Evolutionary conservation across 1,140 invertebrate species (phyloP).

Genomic region (Drosophila sproati): DNA sequence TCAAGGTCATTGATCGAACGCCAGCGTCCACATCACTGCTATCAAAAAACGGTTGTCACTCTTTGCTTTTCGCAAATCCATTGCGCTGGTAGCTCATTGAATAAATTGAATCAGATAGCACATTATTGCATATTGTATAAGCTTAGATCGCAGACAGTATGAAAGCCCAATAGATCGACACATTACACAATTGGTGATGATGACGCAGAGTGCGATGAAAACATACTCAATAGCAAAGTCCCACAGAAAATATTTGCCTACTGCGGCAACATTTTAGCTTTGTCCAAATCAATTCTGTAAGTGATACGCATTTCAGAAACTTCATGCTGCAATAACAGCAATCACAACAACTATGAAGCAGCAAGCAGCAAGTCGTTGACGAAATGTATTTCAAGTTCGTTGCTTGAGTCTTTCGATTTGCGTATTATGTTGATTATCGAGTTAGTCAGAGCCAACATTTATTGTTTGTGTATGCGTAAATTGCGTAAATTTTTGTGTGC

Average conservation of each 20-base stretch:
- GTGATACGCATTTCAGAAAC: conserved; percentile 57
- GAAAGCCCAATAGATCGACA: background rate
- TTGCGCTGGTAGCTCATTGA: conserved; percentile 55
- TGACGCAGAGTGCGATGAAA: conserved; percentile 33
- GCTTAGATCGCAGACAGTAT: conserved; percentile 4
- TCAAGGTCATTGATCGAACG: conserved; percentile 78
- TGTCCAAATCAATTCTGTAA: conserved; percentile 62
- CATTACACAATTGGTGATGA: conserved; percentile 55
- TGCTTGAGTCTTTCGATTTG: conserved; percentile 79
- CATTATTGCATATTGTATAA: conserved; percentile 72
- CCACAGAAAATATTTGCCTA: conserved; percentile 68
- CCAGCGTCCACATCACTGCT: conserved; percentile 23
- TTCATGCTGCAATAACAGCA: conserved; percentile 53
- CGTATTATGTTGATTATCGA: conserved; percentile 55
- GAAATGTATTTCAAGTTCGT: conserved; percentile 80
- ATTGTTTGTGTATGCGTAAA: conserved; percentile 34
- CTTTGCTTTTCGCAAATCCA: conserved; percentile 66
- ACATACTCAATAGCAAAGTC: conserved; percentile 53
- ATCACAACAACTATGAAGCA: conserved; percentile 14
- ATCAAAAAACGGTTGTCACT: conserved; percentile 41
- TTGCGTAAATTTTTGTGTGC: conserved; percentile 70
- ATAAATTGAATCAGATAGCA: conserved; percentile 55
- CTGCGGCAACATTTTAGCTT: conserved; percentile 37
- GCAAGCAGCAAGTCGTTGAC: conserved; percentile 52
- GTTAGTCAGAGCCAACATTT: conserved; percentile 65